Conservation (phyloP, 92 coral and sea anemone species). For the Isaurus tuberculatus region DNA sequence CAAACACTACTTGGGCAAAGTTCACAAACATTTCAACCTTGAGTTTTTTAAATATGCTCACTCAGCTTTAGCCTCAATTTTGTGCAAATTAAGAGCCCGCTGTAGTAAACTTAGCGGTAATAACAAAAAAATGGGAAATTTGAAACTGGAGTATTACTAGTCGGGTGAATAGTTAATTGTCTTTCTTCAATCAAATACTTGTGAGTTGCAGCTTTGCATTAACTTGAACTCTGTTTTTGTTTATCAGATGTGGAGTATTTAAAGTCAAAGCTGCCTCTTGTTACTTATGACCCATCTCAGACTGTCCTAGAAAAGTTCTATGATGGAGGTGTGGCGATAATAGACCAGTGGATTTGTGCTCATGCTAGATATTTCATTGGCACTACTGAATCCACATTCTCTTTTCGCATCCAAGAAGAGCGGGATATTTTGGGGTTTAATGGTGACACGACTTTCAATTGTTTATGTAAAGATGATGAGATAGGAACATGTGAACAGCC, state of each 20-base stretch:
- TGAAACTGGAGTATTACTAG: not conserved
- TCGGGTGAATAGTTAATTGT: too few relatives aligned
- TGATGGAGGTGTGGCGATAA: constrained; percentile 97
- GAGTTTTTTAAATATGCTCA: too few relatives aligned
- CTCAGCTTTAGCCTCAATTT: too few relatives aligned
- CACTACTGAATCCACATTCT: constrained; percentile 94
- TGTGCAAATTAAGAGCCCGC: too few relatives aligned
- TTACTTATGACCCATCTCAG: constrained; percentile 78
- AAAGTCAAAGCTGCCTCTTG: constrained; percentile 81
- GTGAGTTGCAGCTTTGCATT: too few relatives aligned
- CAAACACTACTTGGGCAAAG: too few relatives aligned
- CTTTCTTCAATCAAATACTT: not conserved
- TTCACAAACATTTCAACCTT: too few relatives aligned
- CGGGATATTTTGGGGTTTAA: constrained; percentile 95
- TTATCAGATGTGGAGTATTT: constrained; percentile 85
- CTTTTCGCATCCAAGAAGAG: constrained; percentile 96
- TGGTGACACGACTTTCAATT: constrained; percentile 93
- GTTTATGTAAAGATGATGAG: constrained; percentile 92
- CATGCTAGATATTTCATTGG: constrained; percentile 92
- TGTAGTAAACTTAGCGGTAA: too few relatives aligned
- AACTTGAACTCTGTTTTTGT: not conserved
- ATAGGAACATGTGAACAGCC: constrained; percentile 98
- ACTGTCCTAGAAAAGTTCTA: constrained; percentile 76
- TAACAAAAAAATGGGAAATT: too few relatives aligned
- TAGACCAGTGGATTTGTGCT: constrained; percentile 99